Evolutionary conservation across 2,113 vertebrate species (phyloP), one percentile per base, ranked within the genome.

Genomic region (Heliornis fulica): DNA sequence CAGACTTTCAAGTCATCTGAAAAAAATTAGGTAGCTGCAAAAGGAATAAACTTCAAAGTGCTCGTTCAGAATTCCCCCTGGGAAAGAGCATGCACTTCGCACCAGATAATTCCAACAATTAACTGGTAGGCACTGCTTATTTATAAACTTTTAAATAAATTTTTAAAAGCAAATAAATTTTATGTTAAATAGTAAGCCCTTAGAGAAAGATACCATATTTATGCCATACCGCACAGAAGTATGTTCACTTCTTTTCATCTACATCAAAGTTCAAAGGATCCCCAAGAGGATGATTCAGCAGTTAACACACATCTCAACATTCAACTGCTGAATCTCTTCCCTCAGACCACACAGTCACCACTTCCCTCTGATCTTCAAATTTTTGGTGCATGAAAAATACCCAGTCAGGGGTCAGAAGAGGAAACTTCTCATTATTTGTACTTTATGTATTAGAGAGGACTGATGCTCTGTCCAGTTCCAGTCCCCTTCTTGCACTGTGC

Each of bases 221-320:
- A 66, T 11, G 43, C 53, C 53, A 11, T 11, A 22, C 28, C 16
- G 32, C 50, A 45, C 65, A 74, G 54, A 48, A 48, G 28, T 16
- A n/a, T 1, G 23, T 21, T 93, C 46, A 10, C 60, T 81, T 90
- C 60, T 74, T 75, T 64, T 56, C 72, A 81, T 64, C 46, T 16
- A 15, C 50, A 60, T n/a, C 53, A 13, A 91, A 93, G 60, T 74
- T 77, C 88, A 87, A 81, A 92, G 56, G 28, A 71, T 80, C 48
- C n/a, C 51, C 70, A 60, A 69, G 69, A 82, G 65, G 48, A 76
- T 83, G 74, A 94, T 76, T 89, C 91, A 92, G 93, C 87, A 96
- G 41, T 61, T 89, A 83, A 84, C 4, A 1, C 10, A 28, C 45
- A 63, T 74, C 57, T 82, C 81, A 51, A 6, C 34, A 81, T 41